Percentiles rank a stretch among this genome's conserved stretches.
Evolutionary conservation across 2,888 invertebrate species (phyloP).

Genomic region (Panzeria rudis): DNA sequence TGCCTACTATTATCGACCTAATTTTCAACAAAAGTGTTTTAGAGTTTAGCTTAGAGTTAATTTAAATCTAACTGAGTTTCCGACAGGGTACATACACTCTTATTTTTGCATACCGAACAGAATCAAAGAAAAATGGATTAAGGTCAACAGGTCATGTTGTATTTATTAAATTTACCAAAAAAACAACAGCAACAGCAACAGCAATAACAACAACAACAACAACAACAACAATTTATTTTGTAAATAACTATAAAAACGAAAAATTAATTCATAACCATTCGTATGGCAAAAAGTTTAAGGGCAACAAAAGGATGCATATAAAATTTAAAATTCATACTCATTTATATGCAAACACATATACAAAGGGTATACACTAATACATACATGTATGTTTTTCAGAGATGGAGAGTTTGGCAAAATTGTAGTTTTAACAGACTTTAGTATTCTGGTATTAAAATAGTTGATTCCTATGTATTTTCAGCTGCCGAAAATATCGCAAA

Average conservation of each 20-base stretch:
- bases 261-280: conserved; percentile 67
- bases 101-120: conserved; percentile 8
- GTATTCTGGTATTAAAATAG: no score
- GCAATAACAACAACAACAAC: conserved; percentile 40
- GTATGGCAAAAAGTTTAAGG: conserved; percentile 18
- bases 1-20: no score
- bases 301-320: conserved; percentile 28
- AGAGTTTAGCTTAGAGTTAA: no score
- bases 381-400: neutral
- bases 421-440: no score
- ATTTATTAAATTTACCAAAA: conserved; percentile 68
- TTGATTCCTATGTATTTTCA: no score
- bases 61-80: no score
- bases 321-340: conserved; percentile 37
- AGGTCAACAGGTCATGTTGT: conserved; percentile 73
- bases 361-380: neutral
- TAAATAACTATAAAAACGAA: conserved; percentile 37
- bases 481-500: no score
- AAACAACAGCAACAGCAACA: conserved; percentile 21
- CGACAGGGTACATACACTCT: neutral
- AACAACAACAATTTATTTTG: conserved; percentile 20
- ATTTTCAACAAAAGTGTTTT: no score
- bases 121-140: conserved; percentile 70
- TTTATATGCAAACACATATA: conserved; percentile 5
- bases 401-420: neutral